Percentiles rank a stretch among this genome's conserved stretches.
These are phyloP conservation scores for Aplodontia rufa DNA, from an alignment of 2,113 vertebrate genomes.

Conservation along the genomic window DNA sequence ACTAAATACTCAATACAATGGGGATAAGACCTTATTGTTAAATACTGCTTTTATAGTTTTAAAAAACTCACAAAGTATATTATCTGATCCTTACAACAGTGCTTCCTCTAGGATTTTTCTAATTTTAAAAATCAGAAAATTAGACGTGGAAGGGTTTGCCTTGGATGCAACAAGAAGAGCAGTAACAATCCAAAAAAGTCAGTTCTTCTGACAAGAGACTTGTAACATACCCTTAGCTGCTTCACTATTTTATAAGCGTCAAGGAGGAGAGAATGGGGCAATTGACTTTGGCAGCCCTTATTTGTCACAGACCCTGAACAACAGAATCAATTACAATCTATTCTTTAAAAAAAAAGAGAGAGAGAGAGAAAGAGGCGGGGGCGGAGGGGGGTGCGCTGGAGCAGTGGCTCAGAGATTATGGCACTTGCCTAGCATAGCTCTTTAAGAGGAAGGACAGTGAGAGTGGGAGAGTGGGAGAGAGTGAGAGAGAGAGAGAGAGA, in stretches of 20 bases:
- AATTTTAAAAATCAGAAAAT: constrained; percentile 34
- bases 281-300: constrained; percentile 41
- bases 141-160: neutral
- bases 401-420: no score
- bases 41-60: constrained; percentile 14
- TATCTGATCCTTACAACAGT: neutral
- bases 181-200: constrained; percentile 37
- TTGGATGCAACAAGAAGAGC: neutral
- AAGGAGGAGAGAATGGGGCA: neutral
- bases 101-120: no score
- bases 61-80: constrained; percentile 24
- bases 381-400: no score
- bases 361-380: no score
- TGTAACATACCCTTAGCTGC: neutral
- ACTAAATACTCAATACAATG: no score
- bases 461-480: no score
- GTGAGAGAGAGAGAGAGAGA: no score
- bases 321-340: constrained; percentile 59
- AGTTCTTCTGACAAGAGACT: neutral
- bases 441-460: no score
- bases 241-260: constrained; percentile 31
- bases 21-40: constrained; percentile 35
- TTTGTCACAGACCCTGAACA: constrained; percentile 46
- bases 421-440: no score
- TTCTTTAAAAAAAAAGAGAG: no score